phyloP scores from a whole-genome alignment of 1,140 invertebrate genomes.

The Zaprionus vittiger region DNA sequence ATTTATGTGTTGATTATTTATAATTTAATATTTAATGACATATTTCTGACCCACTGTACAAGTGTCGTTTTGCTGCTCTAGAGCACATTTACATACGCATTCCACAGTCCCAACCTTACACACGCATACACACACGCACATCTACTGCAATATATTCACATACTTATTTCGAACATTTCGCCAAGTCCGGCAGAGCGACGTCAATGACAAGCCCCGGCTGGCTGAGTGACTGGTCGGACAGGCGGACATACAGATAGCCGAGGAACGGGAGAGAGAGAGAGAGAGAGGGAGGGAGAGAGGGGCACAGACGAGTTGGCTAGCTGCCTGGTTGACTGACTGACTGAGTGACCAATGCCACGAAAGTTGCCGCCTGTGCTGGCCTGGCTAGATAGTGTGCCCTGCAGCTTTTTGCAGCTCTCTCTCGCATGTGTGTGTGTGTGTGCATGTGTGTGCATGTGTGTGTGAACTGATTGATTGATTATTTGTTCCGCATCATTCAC shows the following conservation, averaged over 20 bases:
- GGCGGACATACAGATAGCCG: slow-evolving; percentile 1
- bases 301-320: slow-evolving; percentile 8
- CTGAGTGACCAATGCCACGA: slow-evolving; percentile 59
- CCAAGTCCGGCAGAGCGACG: slow-evolving; percentile 67
- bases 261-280: neutral
- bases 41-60: slow-evolving; percentile 45
- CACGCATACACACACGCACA: slow-evolving; percentile 25
- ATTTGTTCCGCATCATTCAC: slow-evolving; percentile 84
- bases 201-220: slow-evolving; percentile 70
- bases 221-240: slow-evolving; percentile 42
- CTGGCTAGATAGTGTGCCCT: slow-evolving; percentile 73
- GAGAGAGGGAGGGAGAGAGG: neutral
- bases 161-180: slow-evolving; percentile 80
- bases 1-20: neutral
- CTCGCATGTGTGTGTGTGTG: slow-evolving; percentile 20
- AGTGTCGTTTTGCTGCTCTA: slow-evolving; percentile 41
- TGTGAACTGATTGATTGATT: slow-evolving; percentile 83
- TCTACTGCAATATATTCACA: slow-evolving; percentile 41
- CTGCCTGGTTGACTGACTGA: slow-evolving; percentile 42
- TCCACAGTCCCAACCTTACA: slow-evolving; percentile 27
- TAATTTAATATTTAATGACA: neutral
- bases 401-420: slow-evolving; percentile 52
- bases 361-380: slow-evolving; percentile 64
- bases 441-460: slow-evolving; percentile 63
- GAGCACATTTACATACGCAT: slow-evolving; percentile 68